Evolutionary conservation across 2,888 invertebrate species (phyloP), one percentile per base, ranked within the genome.

Genomic region (Dolomedes plantarius): DNA sequence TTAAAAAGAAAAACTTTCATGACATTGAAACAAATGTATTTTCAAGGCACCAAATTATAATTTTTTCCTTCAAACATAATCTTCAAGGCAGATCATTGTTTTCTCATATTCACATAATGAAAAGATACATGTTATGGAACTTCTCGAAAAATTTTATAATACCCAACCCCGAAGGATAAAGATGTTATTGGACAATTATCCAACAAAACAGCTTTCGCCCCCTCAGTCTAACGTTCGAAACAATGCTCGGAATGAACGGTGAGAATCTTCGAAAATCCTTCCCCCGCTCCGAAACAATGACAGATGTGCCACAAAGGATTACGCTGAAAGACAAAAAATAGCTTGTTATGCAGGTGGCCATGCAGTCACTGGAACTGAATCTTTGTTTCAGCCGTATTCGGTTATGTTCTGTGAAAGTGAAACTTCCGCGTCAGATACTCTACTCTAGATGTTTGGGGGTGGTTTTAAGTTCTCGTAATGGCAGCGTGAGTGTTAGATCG

Each of bases 351-450:
- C 16, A 65, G 62, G 11, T 62, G 65, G 29, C 65, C 65, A 29
- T 65, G 65, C 65, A n/a, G 7, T 65, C 65, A 65, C 29, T 65
- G 65, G 65, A 65, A 65, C 65, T 29, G 29, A 29, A 65, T 13
- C 31, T 31, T 65, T 65, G 29, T 28, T 65, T 65, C 13, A n/a
- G 16, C 1, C 16, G 29, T 28, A 65, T 5, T 23, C 27, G 6
- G 3, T 29, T 65, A 31, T n/a, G n/a, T 29, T 1, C 29, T 65
- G 65, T 29, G 65, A 65, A 65, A 65, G 65, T 65, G 31, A 31
- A 31, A 65, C 31, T 65, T 65, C 65, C 65, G 11, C 23, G 23
- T 65, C 65, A n/a, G n/a, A n/a, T n/a, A n/a, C 16, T 31, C 7
- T 19, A 31, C n/a, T 28, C 31, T 23, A 56, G 56, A 46, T 46